Evolutionary conservation across 2,888 invertebrate genomes (phyloP), one percentile per base, ranked within the genome.

Genomic region (Serripes groenlandicus): DNA sequence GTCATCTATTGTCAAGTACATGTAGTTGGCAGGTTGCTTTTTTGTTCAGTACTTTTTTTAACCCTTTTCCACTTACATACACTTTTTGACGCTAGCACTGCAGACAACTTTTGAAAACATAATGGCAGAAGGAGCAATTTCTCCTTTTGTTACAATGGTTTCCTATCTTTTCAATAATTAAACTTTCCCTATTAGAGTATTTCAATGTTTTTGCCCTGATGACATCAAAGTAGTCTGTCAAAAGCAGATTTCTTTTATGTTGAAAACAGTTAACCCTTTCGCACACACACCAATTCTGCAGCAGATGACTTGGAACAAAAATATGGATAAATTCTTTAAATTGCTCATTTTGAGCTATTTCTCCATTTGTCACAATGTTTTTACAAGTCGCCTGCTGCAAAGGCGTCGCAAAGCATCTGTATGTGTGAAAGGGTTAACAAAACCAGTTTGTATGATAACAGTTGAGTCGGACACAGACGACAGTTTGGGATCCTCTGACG

Each of bases 381-480:
- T 42, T 42, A 15, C 42, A 42, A 11, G 42, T 15, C 15, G 42
- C 9, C 9, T 42, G 7, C 42, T 15, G 7, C 9, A 42, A 42
- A 42, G 42, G 42, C 42, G 15, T 7, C 42, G 42, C 15, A 42
- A 7, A 42, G 7, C 9, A 42, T 42, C 9, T 42, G 15, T 42
- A 42, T 42, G 42, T 42, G 7, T 42, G 42, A n/a, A n/a, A n/a
- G n/a, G n/a, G n/a, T 9, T 42, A 42, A 18, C 9, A 42, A 9
- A 42, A 42, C 42, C 42, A 42, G 42, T 42, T 42, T 35, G n/a
- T n/a, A n/a, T n/a, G n/a, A 18, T 30, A 49, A 0, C 64, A 87
- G 87, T 76, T 30, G 86, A 88, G 30, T 88, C 86, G 3, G 88
- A 87, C 52, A 86, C 88, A 2, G 88, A 88, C 35, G 87, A 88